Evolutionary conservation across 2,888 invertebrate genomes (phyloP).

Genomic region (Lacanobia oleracea): DNA sequence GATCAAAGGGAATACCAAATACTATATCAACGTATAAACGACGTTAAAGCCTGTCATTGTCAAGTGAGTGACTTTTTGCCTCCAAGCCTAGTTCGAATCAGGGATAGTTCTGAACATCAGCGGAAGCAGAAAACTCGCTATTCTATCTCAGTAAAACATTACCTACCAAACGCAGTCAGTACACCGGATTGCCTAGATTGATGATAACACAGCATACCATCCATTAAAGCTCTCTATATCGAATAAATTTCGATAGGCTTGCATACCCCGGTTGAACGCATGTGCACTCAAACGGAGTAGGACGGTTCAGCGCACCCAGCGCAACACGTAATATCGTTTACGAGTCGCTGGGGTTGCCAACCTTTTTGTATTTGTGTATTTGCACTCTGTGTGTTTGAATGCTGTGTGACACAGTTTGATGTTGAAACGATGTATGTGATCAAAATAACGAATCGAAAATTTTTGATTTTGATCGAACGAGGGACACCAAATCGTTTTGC

Average conservation of each 20-base stretch:
- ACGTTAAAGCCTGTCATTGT: too few relatives aligned
- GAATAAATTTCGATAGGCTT: conserved; percentile 40
- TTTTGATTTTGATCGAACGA: not conserved
- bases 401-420: not conserved
- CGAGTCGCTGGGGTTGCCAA: conserved; percentile 19
- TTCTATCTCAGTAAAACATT: not conserved
- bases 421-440: conserved; percentile 13
- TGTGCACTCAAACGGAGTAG: conserved; percentile 41
- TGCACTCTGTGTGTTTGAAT: conserved; percentile 9
- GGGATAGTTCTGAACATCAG: not conserved
- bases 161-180: not conserved
- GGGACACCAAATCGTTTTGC: not conserved
- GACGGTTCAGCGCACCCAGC: conserved; percentile 36
- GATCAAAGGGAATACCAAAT: too few relatives aligned
- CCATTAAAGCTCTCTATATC: conserved; percentile 3
- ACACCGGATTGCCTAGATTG: not conserved
- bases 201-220: not conserved
- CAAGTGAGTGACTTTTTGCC: too few relatives aligned
- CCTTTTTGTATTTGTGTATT: conserved; percentile 16
- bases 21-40: too few relatives aligned
- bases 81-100: not conserved
- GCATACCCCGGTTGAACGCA: conserved; percentile 39
- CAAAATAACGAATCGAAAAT: not conserved
- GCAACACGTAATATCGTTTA: conserved; percentile 45
- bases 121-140: not conserved